Conservation (phyloP, 2,113 vertebrate genomes). For the Ahaetulla prasina region DNA sequence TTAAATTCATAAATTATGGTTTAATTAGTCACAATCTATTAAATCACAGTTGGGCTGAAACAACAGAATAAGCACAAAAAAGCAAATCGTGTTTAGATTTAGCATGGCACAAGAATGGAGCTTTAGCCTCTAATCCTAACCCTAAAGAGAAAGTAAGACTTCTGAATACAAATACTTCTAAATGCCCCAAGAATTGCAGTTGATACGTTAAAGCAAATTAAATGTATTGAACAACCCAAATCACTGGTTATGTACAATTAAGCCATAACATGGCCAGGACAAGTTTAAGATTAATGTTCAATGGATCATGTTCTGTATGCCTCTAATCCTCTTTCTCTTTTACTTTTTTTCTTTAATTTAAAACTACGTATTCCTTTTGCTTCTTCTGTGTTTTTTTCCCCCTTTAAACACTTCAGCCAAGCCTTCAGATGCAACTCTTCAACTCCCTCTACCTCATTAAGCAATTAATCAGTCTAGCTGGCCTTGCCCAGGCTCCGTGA, state of each 20-base stretch:
- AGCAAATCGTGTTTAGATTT: neutral
- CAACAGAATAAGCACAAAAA: neutral
- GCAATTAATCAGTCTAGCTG: slow-evolving; percentile 29
- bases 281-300: neutral
- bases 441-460: slow-evolving; percentile 23
- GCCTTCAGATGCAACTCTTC: slow-evolving; percentile 8
- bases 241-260: neutral
- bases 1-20: neutral
- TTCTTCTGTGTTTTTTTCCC: neutral
- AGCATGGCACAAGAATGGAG: neutral
- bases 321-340: neutral
- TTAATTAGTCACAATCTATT: neutral
- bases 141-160: neutral
- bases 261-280: neutral
- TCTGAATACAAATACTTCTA: neutral
- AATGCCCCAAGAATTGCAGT: neutral
- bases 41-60: neutral
- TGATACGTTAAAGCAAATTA: neutral
- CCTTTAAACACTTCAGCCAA: neutral
- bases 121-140: neutral
- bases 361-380: neutral
- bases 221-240: neutral
- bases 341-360: neutral
- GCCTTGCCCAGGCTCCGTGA: slow-evolving; percentile 13
- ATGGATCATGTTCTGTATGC: neutral